These are phyloP conservation scores for Mus spicilegus DNA, from an alignment of 2,113 vertebrate genomes.

Conservation along the genomic window DNA sequence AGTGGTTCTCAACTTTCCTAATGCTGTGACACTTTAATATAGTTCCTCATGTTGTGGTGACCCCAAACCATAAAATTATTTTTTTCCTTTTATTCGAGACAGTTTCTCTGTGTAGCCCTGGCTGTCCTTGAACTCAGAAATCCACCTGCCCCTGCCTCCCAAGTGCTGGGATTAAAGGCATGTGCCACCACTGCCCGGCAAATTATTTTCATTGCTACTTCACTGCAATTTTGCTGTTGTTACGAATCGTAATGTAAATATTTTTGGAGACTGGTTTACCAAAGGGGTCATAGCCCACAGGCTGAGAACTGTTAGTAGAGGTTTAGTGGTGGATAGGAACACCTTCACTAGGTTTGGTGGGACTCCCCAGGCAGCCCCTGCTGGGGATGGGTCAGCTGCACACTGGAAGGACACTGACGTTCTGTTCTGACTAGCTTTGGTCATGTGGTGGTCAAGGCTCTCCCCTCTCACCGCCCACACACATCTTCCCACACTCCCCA, in stretches of 20 bases:
- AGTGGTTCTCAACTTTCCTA: neutral
- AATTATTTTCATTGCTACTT: neutral
- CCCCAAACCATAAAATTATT: neutral
- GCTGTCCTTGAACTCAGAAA: too few species aligned
- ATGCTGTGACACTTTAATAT: neutral
- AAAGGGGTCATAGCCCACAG: neutral
- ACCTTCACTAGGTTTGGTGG: neutral
- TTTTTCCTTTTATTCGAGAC: neutral
- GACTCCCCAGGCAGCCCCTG: neutral
- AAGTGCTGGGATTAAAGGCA: too few species aligned
- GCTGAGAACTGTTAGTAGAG: neutral
- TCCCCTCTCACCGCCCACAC: neutral
- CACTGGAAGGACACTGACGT: neutral
- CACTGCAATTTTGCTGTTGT: neutral
- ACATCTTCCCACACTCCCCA: neutral
- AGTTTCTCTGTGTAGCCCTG: too few species aligned
- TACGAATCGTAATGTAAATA: neutral
- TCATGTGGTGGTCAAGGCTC: neutral
- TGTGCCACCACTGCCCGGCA: too few species aligned
- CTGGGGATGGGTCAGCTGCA: rapidly evolving
- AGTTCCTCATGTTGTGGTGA: neutral
- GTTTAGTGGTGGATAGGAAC: too few species aligned
- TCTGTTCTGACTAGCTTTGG: neutral
- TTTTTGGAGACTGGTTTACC: neutral
- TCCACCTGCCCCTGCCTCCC: too few species aligned